Evolutionary conservation across 1,140 invertebrate genomes (phyloP), one percentile per base, ranked within the genome.

Genomic region (Bombus pyrosoma): DNA sequence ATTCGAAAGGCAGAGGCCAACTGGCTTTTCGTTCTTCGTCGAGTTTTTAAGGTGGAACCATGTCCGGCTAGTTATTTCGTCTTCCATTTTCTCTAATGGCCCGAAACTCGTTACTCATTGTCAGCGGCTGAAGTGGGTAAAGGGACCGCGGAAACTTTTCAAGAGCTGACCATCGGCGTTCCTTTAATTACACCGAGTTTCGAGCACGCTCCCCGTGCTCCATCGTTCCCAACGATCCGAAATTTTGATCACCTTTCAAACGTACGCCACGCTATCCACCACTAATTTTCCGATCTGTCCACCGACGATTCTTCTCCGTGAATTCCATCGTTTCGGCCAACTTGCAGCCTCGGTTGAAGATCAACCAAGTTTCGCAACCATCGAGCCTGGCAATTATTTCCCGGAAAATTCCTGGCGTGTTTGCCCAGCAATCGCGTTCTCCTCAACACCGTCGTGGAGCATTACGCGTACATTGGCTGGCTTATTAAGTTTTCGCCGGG

Each of bases 31-130:
- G 59, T 74, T 74, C 34, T 41, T 43, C 32, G n/a, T 32, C 53
- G 39, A 72, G 71, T 69, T 75, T 82, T 86, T 76, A 62, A 76
- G 72, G 72, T 5, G 59, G 64, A 22, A 47, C 39, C 80, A 12
- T 25, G 81, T 68, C 62, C 32, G 62, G 57, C 47, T 74, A 75
- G 76, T 79, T 84, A 88, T 86, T 68, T 79, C 81, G 69, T 76
- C 86, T 87, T 83, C 79, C 86, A 90, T 86, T 90, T 81, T 85
- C 78, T 85, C 87, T 90, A 90, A 90, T 91, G 89, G 87, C 47
- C 28, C 80, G 79, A 85, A 86, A 83, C 80, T 88, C 81, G 85
- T 90, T 89, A 86, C 85, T 81, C 66, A 68, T 64, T 82, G 79
- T 64, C 53, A 37, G 78, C 41, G 32, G 32, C 25, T 22, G 37